Conservation (phyloP, 2,797 vertebrate species). For the Benthosema pterotum region DNA sequence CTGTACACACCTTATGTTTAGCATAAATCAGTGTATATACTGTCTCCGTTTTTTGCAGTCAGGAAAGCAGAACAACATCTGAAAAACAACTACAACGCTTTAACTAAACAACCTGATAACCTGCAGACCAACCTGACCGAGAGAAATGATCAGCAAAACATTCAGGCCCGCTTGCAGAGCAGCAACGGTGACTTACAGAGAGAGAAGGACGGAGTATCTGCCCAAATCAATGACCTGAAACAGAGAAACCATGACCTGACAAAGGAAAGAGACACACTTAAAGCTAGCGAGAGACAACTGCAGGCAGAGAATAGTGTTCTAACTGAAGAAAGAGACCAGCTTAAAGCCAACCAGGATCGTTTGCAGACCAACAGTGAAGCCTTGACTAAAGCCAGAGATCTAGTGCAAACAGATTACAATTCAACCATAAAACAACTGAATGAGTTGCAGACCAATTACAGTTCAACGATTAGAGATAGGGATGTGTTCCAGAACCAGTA, state of each 20-base stretch:
- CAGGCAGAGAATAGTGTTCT: slow-evolving; percentile 20
- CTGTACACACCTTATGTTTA: no score
- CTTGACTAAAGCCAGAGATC: no score
- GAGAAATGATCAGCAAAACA: neutral
- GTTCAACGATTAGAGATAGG: no score
- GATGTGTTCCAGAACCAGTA: no score
- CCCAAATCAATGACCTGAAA: neutral
- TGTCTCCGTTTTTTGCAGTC: slow-evolving; percentile 42
- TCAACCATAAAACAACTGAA: no score
- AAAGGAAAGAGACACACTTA: neutral
- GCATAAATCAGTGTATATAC: neutral
- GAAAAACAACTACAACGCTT: slow-evolving; percentile 30
- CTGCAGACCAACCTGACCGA: no score
- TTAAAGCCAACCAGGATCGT: slow-evolving; percentile 18
- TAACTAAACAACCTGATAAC: no score
- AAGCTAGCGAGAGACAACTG: neutral
- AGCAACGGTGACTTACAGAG: accelerated
- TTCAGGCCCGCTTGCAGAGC: accelerated
- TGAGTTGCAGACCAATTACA: no score
- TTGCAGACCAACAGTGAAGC: slow-evolving; percentile 24
- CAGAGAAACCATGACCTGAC: neutral
- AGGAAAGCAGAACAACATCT: slow-evolving; percentile 21
- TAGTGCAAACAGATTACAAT: no score
- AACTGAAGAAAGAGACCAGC: neutral
- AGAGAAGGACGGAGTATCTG: accelerated